Percentiles rank a stretch among this genome's conserved stretches.
These are phyloP conservation scores for Tenthredo scrophulariae DNA, from an alignment of 2,888 invertebrate genomes.

Conservation along the genomic window DNA sequence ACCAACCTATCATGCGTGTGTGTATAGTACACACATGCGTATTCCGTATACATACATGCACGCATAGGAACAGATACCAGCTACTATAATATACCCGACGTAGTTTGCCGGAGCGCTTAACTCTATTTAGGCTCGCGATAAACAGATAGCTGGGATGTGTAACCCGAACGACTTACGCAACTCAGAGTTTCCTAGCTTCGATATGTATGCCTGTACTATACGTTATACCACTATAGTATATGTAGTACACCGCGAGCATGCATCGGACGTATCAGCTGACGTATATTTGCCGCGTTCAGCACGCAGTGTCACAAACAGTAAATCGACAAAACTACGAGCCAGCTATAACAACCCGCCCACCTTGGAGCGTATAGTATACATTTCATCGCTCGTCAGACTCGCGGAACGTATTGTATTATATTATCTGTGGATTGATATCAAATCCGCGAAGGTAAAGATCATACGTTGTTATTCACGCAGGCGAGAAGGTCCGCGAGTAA, in stretches of 20 bases:
- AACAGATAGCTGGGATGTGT: conserved; percentile 44
- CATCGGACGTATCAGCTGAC: conserved; percentile 28
- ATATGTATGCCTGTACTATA: not conserved
- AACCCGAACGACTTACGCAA: conserved; percentile 27
- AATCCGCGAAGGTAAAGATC: not conserved
- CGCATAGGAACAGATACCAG: conserved; percentile 26
- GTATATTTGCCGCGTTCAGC: conserved; percentile 22
- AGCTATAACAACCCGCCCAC: not conserved
- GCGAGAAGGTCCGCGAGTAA: not conserved
- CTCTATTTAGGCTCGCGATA: conserved; percentile 49
- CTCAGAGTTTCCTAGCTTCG: conserved; percentile 10
- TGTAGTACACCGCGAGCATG: no score
- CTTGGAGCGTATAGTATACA: not conserved
- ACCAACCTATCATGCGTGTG: no score
- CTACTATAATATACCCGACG: conserved; percentile 32
- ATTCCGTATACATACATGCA: not conserved
- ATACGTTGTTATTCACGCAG: not conserved
- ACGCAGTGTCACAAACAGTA: not conserved
- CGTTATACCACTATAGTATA: not conserved
- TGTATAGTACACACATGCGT: not conserved
- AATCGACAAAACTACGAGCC: conserved; percentile 7
- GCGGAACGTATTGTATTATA: not conserved
- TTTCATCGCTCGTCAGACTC: not conserved
- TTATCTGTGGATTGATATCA: not conserved
- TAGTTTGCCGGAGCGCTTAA: conserved; percentile 46